Base-by-base conservation (phyloP, 2,888 invertebrate genomes). In the Amblyjoppa fuscipennis region DNA sequence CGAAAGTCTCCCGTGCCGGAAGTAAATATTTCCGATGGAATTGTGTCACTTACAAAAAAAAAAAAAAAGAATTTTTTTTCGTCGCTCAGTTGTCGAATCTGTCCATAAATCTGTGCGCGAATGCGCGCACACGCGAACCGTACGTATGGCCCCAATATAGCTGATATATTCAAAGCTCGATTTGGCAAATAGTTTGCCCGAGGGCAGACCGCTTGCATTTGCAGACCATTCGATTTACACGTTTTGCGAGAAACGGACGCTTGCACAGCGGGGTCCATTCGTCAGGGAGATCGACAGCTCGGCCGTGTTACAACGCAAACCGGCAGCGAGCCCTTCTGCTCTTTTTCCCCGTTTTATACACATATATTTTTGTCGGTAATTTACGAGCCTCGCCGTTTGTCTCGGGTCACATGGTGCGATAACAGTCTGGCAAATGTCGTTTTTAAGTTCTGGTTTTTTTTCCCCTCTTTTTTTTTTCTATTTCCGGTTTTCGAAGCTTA, bases 101-200 rank as follows among this genome's bases (percentile, higher is more conserved):
- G 59, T 59, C 28, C 28, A 59, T 59, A 59, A 59, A 59, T 59
- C 59, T 59, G 59, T 28, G 28, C 56, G 20, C 45, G 45, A 13
- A 13, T 45, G 41, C 13, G 16, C 13, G 16, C 45, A 49, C 16
- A 16, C 13, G 28, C 28, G 31, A 13, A 34, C 6, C 64, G 34
- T 31, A 16, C 31, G n/a, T 64, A 28, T 7, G 31, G 16, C 31
- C 28, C 31, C 28, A 6, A 31, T 64, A 64, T 34, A 64, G 64
- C 64, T n/a, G 64, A 64, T 64, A 64, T 64, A 64, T 64, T 64
- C 64, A 34, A 64, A 34, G 64, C 64, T 31, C 64, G 64, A 64
- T 64, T 31, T 64, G 64, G 31, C 64, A 64, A 64, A 64, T 64
- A 64, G 64, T 64, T 64, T 31, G 64, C 31, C 64, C 31, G 64